Conservation (phyloP, 1,140 invertebrate species). For the Leptopilina boulardi region DNA sequence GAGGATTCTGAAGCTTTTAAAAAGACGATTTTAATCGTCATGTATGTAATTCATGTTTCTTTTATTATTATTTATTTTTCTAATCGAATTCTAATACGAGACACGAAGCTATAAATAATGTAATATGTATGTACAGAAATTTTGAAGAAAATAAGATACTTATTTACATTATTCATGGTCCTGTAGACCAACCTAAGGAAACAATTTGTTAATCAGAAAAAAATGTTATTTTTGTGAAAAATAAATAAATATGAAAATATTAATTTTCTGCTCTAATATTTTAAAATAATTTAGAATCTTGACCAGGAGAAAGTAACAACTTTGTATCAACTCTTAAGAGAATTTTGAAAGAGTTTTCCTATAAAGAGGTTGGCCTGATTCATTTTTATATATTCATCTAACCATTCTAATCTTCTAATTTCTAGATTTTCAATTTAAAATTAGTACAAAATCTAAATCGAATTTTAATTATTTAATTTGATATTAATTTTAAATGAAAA, state of each 20-base stretch:
- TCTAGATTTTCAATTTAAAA: background rate
- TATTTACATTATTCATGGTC: constrained; percentile 32
- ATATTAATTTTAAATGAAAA: no score
- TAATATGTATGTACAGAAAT: constrained; percentile 32
- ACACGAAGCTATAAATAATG: background rate
- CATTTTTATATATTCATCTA: background rate
- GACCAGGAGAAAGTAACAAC: background rate
- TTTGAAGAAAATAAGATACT: constrained; percentile 23
- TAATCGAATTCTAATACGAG: constrained; percentile 7
- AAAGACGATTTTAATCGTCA: background rate
- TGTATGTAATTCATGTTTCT: background rate
- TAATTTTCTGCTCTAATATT: background rate
- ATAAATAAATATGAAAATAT: constrained; percentile 12
- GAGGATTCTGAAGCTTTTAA: background rate
- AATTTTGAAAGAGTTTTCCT: background rate
- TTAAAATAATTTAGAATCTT: constrained; percentile 2
- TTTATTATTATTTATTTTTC: background rate
- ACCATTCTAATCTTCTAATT: background rate
- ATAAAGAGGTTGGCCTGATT: background rate
- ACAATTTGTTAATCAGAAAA: background rate
- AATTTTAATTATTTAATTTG: no score
- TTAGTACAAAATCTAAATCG: no score
- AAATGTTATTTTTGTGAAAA: constrained; percentile 23
- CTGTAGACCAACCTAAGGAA: background rate
- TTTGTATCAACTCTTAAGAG: background rate